phyloP scores from a whole-genome alignment of 1,140 invertebrate species.

The Papilio polytes region DNA sequence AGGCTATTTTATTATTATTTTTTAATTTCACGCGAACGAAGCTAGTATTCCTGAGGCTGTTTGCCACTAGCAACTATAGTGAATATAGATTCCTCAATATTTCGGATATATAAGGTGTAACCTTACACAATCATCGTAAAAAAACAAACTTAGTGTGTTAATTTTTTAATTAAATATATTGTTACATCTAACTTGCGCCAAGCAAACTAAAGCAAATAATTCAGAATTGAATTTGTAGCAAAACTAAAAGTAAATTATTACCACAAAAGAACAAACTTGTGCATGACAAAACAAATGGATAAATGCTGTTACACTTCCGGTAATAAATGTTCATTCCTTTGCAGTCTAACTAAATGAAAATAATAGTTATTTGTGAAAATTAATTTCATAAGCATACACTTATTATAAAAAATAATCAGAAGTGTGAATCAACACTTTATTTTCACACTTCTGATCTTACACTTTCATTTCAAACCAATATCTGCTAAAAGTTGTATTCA shows the following conservation, averaged over 20 bases:
- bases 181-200: constrained; percentile 52
- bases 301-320: not conserved
- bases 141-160: constrained; percentile 40
- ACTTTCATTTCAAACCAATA: not conserved
- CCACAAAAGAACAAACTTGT: constrained; percentile 25
- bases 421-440: constrained; percentile 33
- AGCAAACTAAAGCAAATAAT: constrained; percentile 52
- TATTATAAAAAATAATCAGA: not conserved
- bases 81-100: no score
- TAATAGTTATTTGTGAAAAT: constrained; percentile 42
- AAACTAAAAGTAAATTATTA: constrained; percentile 44
- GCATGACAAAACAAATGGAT: constrained; percentile 16
- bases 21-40: no score
- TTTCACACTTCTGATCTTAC: not conserved
- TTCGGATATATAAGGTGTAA: no score
- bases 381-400: constrained; percentile 38
- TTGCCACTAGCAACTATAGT: no score
- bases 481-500: not conserved
- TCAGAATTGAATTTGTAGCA: constrained; percentile 48
- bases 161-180: constrained; percentile 55
- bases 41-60: no score
- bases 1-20: no score
- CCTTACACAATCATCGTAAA: not conserved
- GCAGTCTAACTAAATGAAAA: constrained; percentile 23
- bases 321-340: constrained; percentile 31